Evolutionary conservation across 2,888 invertebrate genomes (phyloP), one percentile per base, ranked within the genome.

Genomic region (Drosophila mettleri): DNA sequence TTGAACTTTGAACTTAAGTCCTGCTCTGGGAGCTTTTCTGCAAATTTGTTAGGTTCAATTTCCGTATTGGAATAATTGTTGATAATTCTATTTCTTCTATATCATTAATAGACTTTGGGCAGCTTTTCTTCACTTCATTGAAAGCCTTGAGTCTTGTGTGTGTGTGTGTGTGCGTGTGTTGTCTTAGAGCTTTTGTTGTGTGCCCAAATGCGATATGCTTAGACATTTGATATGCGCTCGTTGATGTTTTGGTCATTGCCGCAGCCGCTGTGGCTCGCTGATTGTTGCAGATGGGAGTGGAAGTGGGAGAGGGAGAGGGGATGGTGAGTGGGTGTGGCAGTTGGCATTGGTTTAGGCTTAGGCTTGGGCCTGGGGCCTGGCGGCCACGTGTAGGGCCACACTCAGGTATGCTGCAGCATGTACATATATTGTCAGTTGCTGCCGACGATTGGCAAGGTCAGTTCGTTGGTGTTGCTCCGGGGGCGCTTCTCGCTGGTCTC

Each of bases 371-470:
- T 38, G 43, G 16, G 43, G 16, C 43, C 27, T 8, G 69, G 9
- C 9, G 38, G 62, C 72, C 64, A 75, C 74, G 64, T 53, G 67
- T 70, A 58, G 64, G 46, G 74, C 78, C 72, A 78, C 72, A 81
- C 86, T 90, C 90, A 90, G 81, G 88, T 89, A 52, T 85, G 80
- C 68, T 86, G 83, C 74, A 88, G 80, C 74, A 80, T 79, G 49
- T 87, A 89, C 66, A 88, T 81, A 69, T 90, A 90, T 74, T 89
- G 90, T 90, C 90, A 90, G 90, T 90, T 88, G 72, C 87, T 80
- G 31, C 73, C 76, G 5, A 57, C 45, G 12, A 12, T 43, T 0
- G 61, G 45, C 33, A 59, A 18, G 3, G 53, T 3, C 5, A 68
- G 7, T 12, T 75, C 68, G 8, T 68, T 71, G 10, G 60, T 75